phyloP scores from a whole-genome alignment of 2,888 invertebrate species.

The Rhamnusium bicolor region DNA sequence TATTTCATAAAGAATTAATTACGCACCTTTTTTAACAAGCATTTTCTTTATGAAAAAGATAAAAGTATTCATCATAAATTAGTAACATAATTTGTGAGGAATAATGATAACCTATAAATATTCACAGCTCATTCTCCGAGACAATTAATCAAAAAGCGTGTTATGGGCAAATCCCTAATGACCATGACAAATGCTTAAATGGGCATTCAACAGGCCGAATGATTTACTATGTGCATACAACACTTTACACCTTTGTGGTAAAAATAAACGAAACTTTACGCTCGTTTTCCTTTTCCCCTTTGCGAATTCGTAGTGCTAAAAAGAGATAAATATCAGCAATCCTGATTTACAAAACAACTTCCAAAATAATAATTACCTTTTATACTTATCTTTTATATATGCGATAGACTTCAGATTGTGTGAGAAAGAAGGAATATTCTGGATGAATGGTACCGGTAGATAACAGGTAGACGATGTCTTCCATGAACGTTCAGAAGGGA shows the following conservation, averaged over 20 bases:
- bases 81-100: not conserved
- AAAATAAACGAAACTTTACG: constrained; percentile 20
- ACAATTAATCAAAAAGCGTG: constrained; percentile 51
- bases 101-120: constrained; percentile 30
- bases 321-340: not conserved
- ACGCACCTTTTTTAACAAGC: too few relatives aligned
- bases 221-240: constrained; percentile 60
- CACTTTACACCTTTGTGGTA: constrained; percentile 38
- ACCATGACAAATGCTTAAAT: constrained; percentile 53
- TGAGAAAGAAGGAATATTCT: not conserved
- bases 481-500: not conserved
- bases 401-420: not conserved
- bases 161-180: constrained; percentile 49
- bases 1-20: too few relatives aligned
- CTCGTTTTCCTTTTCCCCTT: not conserved
- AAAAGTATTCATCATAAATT: not conserved
- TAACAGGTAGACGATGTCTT: not conserved
- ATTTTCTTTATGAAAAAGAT: too few relatives aligned
- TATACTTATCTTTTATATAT: not conserved
- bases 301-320: not conserved
- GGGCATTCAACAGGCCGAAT: constrained; percentile 59
- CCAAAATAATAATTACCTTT: not conserved
- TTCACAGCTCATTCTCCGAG: constrained; percentile 29
- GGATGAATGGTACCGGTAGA: not conserved
- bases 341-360: not conserved